phyloP scores from a whole-genome alignment of 2,113 vertebrate species.

The Psettodes erumei region DNA sequence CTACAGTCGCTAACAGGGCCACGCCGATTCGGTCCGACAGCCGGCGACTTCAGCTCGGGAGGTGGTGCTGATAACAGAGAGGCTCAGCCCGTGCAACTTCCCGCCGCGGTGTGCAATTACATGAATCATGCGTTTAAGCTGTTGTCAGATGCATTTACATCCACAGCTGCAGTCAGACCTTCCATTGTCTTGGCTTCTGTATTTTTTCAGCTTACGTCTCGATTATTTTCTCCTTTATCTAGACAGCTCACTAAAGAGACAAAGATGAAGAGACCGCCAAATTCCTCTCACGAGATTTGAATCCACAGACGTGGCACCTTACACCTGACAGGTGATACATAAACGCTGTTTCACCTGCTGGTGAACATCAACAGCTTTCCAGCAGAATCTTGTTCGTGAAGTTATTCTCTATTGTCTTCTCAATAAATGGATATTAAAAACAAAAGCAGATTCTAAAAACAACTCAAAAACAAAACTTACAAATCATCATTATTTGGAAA shows the following conservation, averaged over 20 bases:
- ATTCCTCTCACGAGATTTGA: neutral
- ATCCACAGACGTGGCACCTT: neutral
- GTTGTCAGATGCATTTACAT: conserved; percentile 41
- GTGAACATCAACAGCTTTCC: neutral
- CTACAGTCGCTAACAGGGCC: conserved; percentile 63
- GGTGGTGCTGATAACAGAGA: conserved; percentile 61
- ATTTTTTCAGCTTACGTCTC: neutral
- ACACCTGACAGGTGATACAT: neutral
- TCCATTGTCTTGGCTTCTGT: conserved; percentile 14
- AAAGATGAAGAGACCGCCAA: neutral
- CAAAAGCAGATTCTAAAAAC: neutral
- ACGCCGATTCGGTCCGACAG: conserved; percentile 62
- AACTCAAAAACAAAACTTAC: too few relatives aligned
- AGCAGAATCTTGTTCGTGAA: neutral
- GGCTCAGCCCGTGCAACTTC: conserved; percentile 17
- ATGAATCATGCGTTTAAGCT: conserved; percentile 48
- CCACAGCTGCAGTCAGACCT: neutral
- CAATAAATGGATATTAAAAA: neutral
- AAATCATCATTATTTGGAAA: neutral
- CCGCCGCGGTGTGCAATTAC: conserved; percentile 37
- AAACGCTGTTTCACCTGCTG: neutral
- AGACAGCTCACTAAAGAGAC: neutral
- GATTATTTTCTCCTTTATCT: neutral
- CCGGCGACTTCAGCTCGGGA: conserved; percentile 56
- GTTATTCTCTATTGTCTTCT: neutral